These are phyloP conservation scores for Rotaria socialis DNA, from an alignment of 2,888 invertebrate genomes.

Conservation along the genomic window DNA sequence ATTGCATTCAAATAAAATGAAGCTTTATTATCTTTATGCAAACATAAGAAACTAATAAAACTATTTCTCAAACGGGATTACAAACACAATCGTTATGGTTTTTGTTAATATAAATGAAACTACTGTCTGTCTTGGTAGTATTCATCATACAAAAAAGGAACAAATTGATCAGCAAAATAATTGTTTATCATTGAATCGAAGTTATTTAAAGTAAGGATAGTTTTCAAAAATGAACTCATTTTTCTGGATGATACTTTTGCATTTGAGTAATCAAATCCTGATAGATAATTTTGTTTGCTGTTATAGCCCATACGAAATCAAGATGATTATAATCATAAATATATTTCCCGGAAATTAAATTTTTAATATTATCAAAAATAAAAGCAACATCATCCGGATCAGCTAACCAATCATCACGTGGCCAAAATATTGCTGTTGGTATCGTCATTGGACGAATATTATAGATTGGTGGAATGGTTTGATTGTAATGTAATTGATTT, in stretches of 20 bases:
- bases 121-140: no score
- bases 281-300: conserved; percentile 57
- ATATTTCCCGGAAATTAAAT: conserved; percentile 48
- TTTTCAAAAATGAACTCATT: not conserved
- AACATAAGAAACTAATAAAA: no score
- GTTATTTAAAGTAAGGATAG: no score
- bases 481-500: conserved; percentile 55
- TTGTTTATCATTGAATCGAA: no score
- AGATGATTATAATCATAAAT: conserved; percentile 58
- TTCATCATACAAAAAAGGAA: no score
- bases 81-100: no score
- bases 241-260: not conserved
- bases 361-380: conserved; percentile 49
- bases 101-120: no score
- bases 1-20: no score
- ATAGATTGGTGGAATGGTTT: conserved; percentile 57
- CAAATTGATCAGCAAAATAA: no score
- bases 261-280: conserved; percentile 47
- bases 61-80: no score
- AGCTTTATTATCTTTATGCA: no score
- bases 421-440: conserved; percentile 66
- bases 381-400: conserved; percentile 58
- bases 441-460: conserved; percentile 52
- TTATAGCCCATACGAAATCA: conserved; percentile 60
- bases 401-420: conserved; percentile 72